These are phyloP conservation scores for Corythucha ciliata DNA, from an alignment of 2,888 invertebrate species.

Conservation along the genomic window DNA sequence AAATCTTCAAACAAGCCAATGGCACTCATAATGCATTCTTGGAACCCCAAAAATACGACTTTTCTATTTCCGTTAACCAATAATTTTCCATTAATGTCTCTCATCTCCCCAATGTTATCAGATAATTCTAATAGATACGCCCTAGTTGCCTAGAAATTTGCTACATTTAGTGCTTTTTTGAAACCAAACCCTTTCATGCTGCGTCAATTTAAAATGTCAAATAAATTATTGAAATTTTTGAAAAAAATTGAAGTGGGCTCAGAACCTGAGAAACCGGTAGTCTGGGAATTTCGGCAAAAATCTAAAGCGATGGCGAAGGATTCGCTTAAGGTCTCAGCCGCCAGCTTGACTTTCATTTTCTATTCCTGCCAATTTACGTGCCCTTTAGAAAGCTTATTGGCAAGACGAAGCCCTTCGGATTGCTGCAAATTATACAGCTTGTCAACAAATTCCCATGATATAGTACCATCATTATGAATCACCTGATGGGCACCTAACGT, in stretches of 20 bases:
- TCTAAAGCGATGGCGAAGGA: conserved; percentile 22
- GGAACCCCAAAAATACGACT: not conserved
- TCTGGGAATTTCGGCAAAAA: not conserved
- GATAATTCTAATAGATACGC: no score
- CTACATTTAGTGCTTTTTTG: not conserved
- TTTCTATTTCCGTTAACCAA: not conserved
- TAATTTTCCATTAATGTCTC: not conserved
- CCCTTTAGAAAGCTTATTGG: conserved; percentile 26
- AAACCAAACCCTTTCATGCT: no score
- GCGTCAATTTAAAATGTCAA: conserved; percentile 6
- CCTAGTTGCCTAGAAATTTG: not conserved
- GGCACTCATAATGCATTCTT: conserved; percentile 9
- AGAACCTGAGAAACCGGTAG: not conserved
- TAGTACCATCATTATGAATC: conserved; percentile 1
- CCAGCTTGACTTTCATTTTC: conserved; percentile 28
- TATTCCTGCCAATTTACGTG: conserved; percentile 23
- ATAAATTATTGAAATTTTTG: conserved; percentile 1
- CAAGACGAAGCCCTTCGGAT: conserved; percentile 13
- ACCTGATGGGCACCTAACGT: conserved; percentile 18
- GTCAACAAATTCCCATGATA: not conserved
- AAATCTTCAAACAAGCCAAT: no score
- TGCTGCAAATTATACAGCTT: not conserved
- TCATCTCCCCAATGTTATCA: not conserved
- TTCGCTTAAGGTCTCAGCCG: conserved; percentile 25
- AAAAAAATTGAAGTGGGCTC: not conserved